Evolutionary conservation across 2,113 vertebrate species (phyloP).

Genomic region (Apteryx mantelli): DNA sequence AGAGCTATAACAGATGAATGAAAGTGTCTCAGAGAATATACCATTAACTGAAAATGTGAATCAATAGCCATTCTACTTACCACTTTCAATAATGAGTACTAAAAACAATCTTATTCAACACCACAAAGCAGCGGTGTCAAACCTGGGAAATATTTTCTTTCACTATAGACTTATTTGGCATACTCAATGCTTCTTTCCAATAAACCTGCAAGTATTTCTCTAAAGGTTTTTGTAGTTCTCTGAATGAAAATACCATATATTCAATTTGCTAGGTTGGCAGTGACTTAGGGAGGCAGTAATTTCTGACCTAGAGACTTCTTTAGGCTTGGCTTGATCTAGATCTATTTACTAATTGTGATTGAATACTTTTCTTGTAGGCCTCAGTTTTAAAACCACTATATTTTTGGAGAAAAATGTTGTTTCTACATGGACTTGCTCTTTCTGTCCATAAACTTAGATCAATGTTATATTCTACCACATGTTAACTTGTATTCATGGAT

Average conservation of each 20-base stretch:
- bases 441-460: neutral
- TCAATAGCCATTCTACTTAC: neutral
- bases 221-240: neutral
- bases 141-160: neutral
- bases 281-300: neutral
- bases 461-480: neutral
- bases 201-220: neutral
- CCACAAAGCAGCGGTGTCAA: neutral
- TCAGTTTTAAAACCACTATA: neutral
- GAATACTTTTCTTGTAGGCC: neutral
- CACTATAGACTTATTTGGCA: neutral
- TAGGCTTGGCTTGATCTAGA: neutral
- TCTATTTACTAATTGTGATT: neutral
- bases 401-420: fast-evolving
- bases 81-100: neutral
- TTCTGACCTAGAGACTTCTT: neutral
- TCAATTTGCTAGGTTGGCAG: neutral
- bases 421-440: neutral
- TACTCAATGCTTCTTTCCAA: neutral
- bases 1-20: neutral
- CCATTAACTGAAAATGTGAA: neutral
- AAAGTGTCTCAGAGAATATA: neutral
- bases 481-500: neutral
- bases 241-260: neutral
- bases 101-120: neutral